phyloP scores from a whole-genome alignment of 2,888 invertebrate genomes.

The Spodoptera picta region DNA sequence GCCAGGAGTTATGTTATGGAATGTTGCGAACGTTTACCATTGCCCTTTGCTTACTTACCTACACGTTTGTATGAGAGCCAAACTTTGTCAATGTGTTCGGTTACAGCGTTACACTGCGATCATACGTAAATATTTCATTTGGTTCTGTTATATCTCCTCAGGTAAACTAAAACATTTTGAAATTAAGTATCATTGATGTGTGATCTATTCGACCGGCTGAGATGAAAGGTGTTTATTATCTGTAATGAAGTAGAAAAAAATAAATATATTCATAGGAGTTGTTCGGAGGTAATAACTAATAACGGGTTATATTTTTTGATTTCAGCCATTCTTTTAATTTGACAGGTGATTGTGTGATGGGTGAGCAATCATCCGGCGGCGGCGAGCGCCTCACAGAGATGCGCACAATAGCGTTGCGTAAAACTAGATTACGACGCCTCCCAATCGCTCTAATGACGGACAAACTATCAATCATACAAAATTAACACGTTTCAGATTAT shows the following conservation, averaged over 20 bases:
- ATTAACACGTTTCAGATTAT: slow-evolving; percentile 87
- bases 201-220: slow-evolving; percentile 40
- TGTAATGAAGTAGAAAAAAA: slow-evolving; percentile 41
- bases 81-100: slow-evolving; percentile 4
- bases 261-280: slow-evolving; percentile 42
- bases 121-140: slow-evolving; percentile 8
- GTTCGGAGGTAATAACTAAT: slow-evolving; percentile 45
- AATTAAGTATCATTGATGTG: slow-evolving; percentile 49
- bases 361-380: slow-evolving; percentile 68
- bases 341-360: slow-evolving; percentile 68
- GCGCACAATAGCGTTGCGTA: slow-evolving; percentile 80
- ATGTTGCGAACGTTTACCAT: slow-evolving; percentile 61
- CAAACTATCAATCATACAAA: slow-evolving; percentile 86
- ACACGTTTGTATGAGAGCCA: slow-evolving; percentile 17
- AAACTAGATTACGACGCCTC: slow-evolving; percentile 81
- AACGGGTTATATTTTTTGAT: slow-evolving; percentile 56
- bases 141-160: slow-evolving; percentile 18
- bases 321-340: slow-evolving; percentile 67
- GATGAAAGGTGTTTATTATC: slow-evolving; percentile 49
- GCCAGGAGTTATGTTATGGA: slow-evolving; percentile 76
- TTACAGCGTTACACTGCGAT: slow-evolving; percentile 4
- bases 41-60: slow-evolving; percentile 42
- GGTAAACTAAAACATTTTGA: slow-evolving; percentile 25
- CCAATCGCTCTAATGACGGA: slow-evolving; percentile 78
- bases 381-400: slow-evolving; percentile 48